Conservation (phyloP, 2,888 invertebrate species). For the Drosophila heteroneura region DNA sequence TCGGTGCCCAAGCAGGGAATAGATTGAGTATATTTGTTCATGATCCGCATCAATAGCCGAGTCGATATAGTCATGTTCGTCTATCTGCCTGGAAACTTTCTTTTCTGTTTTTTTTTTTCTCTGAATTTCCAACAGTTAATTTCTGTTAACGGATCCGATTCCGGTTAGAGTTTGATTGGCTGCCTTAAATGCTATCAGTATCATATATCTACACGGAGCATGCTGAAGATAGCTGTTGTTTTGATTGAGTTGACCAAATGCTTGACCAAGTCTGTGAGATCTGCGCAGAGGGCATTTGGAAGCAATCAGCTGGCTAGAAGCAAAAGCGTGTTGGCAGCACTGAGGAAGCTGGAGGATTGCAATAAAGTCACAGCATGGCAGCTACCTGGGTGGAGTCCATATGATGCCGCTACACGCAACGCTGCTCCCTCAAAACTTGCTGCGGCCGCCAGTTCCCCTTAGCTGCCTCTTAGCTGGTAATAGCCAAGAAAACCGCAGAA, state of each 20-base stretch:
- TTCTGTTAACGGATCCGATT: neutral
- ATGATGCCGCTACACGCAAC: constrained; percentile 19
- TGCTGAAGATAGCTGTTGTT: neutral
- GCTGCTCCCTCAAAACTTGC: neutral
- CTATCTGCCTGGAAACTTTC: neutral
- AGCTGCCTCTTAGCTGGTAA: neutral
- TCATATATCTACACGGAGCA: neutral
- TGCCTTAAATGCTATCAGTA: neutral
- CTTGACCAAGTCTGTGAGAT: neutral
- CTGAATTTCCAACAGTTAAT: neutral
- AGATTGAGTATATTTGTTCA: no score
- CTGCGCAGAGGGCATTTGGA: constrained; percentile 13
- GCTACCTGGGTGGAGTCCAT: constrained; percentile 56
- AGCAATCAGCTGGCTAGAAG: constrained; percentile 64
- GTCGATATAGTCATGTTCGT: accelerated
- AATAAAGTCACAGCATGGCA: constrained; percentile 61
- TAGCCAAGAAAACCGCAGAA: constrained; percentile 52
- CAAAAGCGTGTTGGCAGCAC: constrained; percentile 72
- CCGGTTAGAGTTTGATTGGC: neutral
- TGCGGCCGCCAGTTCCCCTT: neutral
- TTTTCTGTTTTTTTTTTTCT: neutral
- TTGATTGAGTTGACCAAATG: constrained; percentile 5
- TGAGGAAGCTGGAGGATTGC: constrained; percentile 60
- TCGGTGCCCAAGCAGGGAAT: no score
- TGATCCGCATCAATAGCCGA: neutral